Evolutionary conservation across 2,797 vertebrate genomes (phyloP).

Genomic region (Martes flavigula): DNA sequence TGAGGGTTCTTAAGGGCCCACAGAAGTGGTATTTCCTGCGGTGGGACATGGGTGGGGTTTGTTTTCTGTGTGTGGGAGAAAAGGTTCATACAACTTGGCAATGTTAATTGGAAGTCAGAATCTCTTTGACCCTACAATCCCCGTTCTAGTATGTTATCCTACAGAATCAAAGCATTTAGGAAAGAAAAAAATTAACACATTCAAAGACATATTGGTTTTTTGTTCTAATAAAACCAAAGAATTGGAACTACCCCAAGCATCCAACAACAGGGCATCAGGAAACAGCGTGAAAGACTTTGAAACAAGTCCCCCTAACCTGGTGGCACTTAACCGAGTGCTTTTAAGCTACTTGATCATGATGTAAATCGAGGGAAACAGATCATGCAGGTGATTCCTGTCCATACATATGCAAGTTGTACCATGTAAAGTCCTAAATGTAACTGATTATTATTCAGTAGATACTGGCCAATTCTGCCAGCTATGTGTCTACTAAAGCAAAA

Average conservation of each 20-base stretch:
- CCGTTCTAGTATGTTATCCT: not conserved
- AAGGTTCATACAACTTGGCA: not conserved
- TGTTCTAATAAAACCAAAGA: not conserved
- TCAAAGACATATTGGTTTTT: not conserved
- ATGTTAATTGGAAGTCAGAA: not conserved
- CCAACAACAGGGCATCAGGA: not conserved
- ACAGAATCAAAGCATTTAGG: not conserved
- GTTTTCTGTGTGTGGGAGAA: not conserved
- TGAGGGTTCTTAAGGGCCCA: not conserved
- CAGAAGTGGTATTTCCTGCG: not conserved
- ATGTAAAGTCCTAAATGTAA: not conserved
- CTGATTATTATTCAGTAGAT: not conserved
- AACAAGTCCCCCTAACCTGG: not conserved
- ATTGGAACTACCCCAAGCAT: not conserved
- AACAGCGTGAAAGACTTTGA: not conserved
- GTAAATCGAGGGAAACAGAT: not conserved
- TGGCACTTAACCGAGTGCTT: not conserved
- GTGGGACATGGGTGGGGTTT: not conserved
- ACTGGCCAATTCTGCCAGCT: not conserved
- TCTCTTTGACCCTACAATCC: not conserved
- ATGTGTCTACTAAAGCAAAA: not conserved
- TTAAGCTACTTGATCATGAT: not conserved
- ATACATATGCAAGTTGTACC: not conserved
- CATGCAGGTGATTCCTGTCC: not conserved
- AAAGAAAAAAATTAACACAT: not conserved